Percentiles rank a stretch among this genome's conserved stretches.
These are phyloP conservation scores for Carterocephalus palaemon DNA, from an alignment of 2,888 invertebrate genomes.

Conservation along the genomic window DNA sequence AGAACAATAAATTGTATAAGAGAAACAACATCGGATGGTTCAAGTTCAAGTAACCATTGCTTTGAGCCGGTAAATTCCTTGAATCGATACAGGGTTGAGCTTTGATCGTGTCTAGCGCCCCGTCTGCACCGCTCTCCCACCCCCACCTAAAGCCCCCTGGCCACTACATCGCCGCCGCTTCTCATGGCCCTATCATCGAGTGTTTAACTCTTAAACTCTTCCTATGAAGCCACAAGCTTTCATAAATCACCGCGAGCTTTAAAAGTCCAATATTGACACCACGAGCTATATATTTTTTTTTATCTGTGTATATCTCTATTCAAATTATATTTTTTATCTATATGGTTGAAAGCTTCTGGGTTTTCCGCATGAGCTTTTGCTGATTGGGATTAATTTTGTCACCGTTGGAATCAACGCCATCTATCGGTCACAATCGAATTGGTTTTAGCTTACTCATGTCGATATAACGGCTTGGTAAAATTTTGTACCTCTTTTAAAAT, in stretches of 20 bases:
- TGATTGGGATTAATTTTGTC: constrained; percentile 36
- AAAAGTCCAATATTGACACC: constrained; percentile 74
- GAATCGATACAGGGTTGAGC: too few relatives aligned
- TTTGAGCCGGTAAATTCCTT: too few relatives aligned
- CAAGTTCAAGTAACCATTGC: too few relatives aligned
- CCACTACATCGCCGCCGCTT: constrained; percentile 30
- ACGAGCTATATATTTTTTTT: constrained; percentile 36
- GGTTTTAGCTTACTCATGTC: constrained; percentile 13
- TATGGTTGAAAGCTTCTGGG: constrained; percentile 72
- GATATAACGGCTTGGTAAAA: constrained; percentile 4
- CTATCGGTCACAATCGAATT: constrained; percentile 9
- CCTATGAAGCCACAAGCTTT: constrained; percentile 67
- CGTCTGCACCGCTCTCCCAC: too few relatives aligned
- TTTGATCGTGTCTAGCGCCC: too few relatives aligned
- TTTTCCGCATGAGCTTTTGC: constrained; percentile 63
- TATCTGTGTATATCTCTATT: constrained; percentile 34
- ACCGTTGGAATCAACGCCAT: constrained; percentile 26
- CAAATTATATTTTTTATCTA: constrained; percentile 29
- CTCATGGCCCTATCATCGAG: constrained; percentile 32
- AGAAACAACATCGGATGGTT: too few relatives aligned
- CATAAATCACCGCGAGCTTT: constrained; percentile 48
- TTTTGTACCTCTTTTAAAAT: constrained; percentile 9
- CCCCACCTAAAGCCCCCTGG: constrained; percentile 7
- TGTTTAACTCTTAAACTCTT: constrained; percentile 36
- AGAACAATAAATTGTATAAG: too few relatives aligned